phyloP scores from a whole-genome alignment of 2,888 invertebrate species.

The Nomada ruficornis region DNA sequence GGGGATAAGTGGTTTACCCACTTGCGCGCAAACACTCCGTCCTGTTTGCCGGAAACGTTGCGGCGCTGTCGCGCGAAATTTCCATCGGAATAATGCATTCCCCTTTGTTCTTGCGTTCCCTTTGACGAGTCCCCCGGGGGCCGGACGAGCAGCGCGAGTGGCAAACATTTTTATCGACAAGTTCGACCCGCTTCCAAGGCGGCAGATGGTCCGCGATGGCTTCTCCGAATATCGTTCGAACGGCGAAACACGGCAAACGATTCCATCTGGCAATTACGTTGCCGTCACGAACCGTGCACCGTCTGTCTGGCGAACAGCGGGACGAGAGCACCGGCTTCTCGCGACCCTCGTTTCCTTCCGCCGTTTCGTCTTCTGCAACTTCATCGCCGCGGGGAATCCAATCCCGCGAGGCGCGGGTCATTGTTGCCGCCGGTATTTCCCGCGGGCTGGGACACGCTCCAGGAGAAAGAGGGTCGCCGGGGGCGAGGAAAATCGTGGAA shows the following conservation, averaged over 20 bases:
- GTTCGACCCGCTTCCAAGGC: not conserved
- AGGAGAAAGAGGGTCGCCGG: not conserved
- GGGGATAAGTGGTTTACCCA: not conserved
- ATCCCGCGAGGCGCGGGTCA: slow-evolving; percentile 29
- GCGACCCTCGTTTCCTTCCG: not conserved
- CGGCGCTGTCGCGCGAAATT: not conserved
- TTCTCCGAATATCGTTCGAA: slow-evolving; percentile 1
- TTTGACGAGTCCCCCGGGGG: slow-evolving; percentile 4
- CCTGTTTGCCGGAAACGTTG: slow-evolving; percentile 13
- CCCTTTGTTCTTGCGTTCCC: slow-evolving; percentile 11
- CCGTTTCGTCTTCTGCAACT: slow-evolving; percentile 21
- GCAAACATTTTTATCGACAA: not conserved
- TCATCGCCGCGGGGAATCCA: slow-evolving; percentile 32
- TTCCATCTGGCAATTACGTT: slow-evolving; percentile 45
- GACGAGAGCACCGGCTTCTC: not conserved
- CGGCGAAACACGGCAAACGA: slow-evolving; percentile 28
- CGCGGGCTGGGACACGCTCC: slow-evolving; percentile 4
- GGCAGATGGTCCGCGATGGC: not conserved
- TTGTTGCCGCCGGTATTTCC: slow-evolving; percentile 46
- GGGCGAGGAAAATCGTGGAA: slow-evolving; percentile 32
- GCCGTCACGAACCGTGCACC: slow-evolving; percentile 44
- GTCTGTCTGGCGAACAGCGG: slow-evolving; percentile 26
- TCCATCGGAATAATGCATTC: slow-evolving; percentile 7
- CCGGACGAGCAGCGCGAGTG: not conserved
- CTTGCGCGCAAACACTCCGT: not conserved